Conservation (phyloP, 2,888 invertebrate genomes). For the Apodemia zela region DNA sequence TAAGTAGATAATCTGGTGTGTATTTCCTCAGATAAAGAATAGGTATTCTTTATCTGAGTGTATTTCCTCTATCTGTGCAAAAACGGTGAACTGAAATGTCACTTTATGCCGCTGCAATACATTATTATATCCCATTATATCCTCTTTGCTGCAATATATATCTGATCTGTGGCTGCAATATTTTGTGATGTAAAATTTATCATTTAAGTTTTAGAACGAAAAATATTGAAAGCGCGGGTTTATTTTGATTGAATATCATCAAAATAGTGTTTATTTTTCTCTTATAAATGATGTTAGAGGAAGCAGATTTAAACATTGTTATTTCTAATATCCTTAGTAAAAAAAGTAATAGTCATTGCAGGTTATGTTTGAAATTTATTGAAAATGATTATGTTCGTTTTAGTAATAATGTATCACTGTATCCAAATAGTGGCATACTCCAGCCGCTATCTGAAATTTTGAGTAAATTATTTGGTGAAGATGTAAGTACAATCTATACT, state of each 20-base stretch:
- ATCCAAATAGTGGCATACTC: constrained; percentile 35
- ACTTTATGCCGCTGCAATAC: too few relatives aligned
- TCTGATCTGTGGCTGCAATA: too few relatives aligned
- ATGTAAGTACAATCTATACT: constrained; percentile 43
- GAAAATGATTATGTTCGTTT: constrained; percentile 51
- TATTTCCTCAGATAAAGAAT: too few relatives aligned
- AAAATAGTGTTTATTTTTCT: not conserved
- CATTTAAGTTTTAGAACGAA: constrained; percentile 71
- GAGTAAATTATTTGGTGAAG: constrained; percentile 43
- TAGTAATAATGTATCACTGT: constrained; percentile 47
- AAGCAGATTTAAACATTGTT: constrained; percentile 45
- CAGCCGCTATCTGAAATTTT: constrained; percentile 44
- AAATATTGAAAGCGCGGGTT: constrained; percentile 51
- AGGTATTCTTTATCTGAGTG: too few relatives aligned
- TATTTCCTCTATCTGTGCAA: too few relatives aligned
- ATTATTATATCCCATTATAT: too few relatives aligned
- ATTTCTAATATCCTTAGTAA: constrained; percentile 55
- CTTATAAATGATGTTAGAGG: constrained; percentile 20
- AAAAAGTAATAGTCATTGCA: constrained; percentile 59
- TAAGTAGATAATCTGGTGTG: too few relatives aligned
- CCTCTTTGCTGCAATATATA: too few relatives aligned
- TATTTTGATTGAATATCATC: constrained; percentile 29
- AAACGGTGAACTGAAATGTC: too few relatives aligned
- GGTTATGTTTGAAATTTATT: constrained; percentile 61
- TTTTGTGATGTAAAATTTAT: not conserved